Conservation (phyloP, 2,113 vertebrate genomes). For the Camarhynchus parvulus region DNA sequence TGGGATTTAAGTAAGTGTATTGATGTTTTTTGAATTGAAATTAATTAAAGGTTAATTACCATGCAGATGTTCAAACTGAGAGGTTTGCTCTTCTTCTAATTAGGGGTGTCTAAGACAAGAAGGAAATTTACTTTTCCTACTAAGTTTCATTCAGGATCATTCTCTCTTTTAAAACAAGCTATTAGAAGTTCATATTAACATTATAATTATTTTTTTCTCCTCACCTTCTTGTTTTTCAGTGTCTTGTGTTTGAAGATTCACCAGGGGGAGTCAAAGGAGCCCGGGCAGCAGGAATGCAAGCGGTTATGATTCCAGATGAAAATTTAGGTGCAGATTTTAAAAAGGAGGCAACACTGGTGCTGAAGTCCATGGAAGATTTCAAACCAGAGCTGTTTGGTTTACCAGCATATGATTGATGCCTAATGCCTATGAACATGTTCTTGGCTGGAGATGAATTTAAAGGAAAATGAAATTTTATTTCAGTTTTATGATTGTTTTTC, state of each 20-base stretch:
- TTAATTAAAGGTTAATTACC: conserved; percentile 12
- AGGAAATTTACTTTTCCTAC: not conserved
- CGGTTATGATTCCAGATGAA: conserved; percentile 89
- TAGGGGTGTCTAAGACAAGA: not conserved
- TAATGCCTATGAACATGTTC: not conserved
- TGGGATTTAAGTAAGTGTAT: not conserved
- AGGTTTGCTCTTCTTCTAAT: not conserved
- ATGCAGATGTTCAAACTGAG: not conserved
- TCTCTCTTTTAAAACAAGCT: not conserved
- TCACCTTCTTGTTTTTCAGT: conserved; percentile 70
- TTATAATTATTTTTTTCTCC: not conserved
- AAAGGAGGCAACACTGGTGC: conserved; percentile 79
- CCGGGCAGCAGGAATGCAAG: conserved; percentile 89
- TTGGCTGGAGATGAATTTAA: not conserved
- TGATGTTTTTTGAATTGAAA: conserved; percentile 2
- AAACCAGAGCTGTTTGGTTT: conserved; percentile 87
- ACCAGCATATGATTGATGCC: conserved; percentile 74
- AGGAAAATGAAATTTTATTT: not conserved
- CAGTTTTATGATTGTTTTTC: not conserved
- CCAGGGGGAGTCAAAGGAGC: conserved; percentile 87
- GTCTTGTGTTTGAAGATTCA: conserved; percentile 93
- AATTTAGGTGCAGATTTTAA: conserved; percentile 79
- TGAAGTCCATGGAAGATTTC: conserved; percentile 87
- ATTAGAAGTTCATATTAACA: not conserved
- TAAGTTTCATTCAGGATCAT: not conserved